These are phyloP conservation scores for Linnaemya tessellans DNA, from an alignment of 2,888 invertebrate genomes.

Conservation along the genomic window DNA sequence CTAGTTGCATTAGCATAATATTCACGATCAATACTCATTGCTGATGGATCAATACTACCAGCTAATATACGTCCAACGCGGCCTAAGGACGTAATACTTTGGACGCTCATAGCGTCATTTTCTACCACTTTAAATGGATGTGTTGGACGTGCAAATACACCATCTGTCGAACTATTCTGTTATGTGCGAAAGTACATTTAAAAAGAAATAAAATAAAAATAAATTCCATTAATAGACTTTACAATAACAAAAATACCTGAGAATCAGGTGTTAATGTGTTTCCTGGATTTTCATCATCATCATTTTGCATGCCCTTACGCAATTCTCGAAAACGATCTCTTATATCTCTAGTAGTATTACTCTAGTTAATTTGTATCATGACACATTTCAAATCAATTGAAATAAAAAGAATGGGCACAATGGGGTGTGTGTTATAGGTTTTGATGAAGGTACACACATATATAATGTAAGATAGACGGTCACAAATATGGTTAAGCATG, in stretches of 20 bases:
- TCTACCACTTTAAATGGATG: conserved; percentile 95
- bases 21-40: conserved; percentile 82
- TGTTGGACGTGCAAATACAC: conserved; percentile 87
- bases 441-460: conserved; percentile 5
- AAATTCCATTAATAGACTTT: conserved; percentile 13
- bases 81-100: conserved; percentile 94
- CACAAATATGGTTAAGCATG: conserved; percentile 60
- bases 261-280: conserved; percentile 89
- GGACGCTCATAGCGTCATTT: conserved; percentile 93
- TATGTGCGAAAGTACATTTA: conserved; percentile 22
- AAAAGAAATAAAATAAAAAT: conserved; percentile 42
- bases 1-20: conserved; percentile 79
- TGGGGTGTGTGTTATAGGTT: conserved; percentile 33
- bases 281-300: conserved; percentile 90
- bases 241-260: conserved; percentile 84
- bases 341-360: conserved; percentile 68
- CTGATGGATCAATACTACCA: conserved; percentile 86
- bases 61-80: conserved; percentile 91
- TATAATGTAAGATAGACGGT: conserved; percentile 45
- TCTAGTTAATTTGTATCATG: conserved; percentile 38
- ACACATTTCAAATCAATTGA: conserved; percentile 34
- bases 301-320: conserved; percentile 93
- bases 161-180: conserved; percentile 88
- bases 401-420: conserved; percentile 34
- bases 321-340: conserved; percentile 92